phyloP scores from a whole-genome alignment of 1,140 invertebrate species.

The Drosophila erecta region DNA sequence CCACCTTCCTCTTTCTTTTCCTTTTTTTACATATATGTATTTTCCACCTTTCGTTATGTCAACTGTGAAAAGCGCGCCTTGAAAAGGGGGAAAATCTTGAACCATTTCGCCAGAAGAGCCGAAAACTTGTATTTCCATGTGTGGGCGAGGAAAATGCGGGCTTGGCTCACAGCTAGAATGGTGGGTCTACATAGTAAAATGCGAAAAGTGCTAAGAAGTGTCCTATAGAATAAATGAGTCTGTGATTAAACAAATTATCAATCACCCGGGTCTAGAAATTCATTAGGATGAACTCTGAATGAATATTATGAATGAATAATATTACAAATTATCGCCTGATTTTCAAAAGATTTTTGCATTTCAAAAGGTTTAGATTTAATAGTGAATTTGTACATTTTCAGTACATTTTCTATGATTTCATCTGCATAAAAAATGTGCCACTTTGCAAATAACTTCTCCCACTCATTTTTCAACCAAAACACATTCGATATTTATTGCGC shows the following conservation, averaged over 20 bases:
- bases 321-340: too few species aligned
- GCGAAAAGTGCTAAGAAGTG: background rate
- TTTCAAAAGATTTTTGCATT: too few species aligned
- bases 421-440: background rate
- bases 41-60: constrained; percentile 64
- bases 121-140: constrained; percentile 31
- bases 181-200: constrained; percentile 7
- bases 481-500: constrained; percentile 21
- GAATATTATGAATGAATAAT: too few species aligned
- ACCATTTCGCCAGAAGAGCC: constrained; percentile 40
- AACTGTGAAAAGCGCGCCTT: constrained; percentile 65
- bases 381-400: too few species aligned
- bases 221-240: background rate
- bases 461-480: constrained; percentile 2
- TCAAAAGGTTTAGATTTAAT: too few species aligned
- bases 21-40: constrained; percentile 4
- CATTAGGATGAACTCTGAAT: too few species aligned
- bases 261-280: background rate
- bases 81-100: constrained; percentile 60
- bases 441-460: background rate
- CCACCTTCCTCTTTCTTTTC: background rate
- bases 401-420: too few species aligned
- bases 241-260: too few species aligned
- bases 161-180: background rate
- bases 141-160: constrained; percentile 29